Evolutionary conservation across 37 sponge, comb jelly and placozoan genomes (phyloP), one percentile per base, ranked within the genome.

Genomic region (Amphimedon queenslandica): DNA sequence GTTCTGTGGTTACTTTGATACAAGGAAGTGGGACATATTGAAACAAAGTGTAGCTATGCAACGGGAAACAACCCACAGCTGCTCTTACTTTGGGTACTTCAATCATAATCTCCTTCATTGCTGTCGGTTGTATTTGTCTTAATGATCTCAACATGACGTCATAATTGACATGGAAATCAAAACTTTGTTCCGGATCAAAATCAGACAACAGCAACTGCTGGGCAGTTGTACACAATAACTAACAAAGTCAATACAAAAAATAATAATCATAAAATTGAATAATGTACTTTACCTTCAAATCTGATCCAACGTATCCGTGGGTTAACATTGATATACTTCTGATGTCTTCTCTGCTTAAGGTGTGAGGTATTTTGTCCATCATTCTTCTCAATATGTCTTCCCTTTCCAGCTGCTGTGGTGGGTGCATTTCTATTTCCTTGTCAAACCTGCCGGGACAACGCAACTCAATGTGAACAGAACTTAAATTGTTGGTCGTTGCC

Each of bases 251-350:
- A 10, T 13, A 37, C 3, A 11, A 21, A 21, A 8, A 58, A 55
- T 72, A 25, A 6, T 23, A 33, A 25, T 28, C 32, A 67, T 34
- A 35, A 69, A 32, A 69, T 16, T 41, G 28, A 35, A 57, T 18
- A 18, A 69, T 34, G 40, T 63, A 11, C 24, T 64, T 29, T 69
- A 85, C 91, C 98, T 77, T 94, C 80, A 97, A 74, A 67, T 97
- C 98, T 30, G 87, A 92, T 64, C 94, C 94, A 4, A 93, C 94
- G 64, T 91, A 78, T 4, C 98, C 98, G 72, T 97, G 91, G 1
- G 98, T 88, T 25, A 47, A 41, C 21, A 6, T 13, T 16, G 67
- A 6, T 29, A 41, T 35, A 35, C 41, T 30, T 39, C 13, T 36
- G 42, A 82, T 55, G 16, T 83, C 74, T 20, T 63, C 73, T 32